Percentiles rank a stretch among this genome's conserved stretches.
These are phyloP conservation scores for Laticauda laticaudata DNA, from an alignment of 2,113 vertebrate genomes.

Conservation along the genomic window DNA sequence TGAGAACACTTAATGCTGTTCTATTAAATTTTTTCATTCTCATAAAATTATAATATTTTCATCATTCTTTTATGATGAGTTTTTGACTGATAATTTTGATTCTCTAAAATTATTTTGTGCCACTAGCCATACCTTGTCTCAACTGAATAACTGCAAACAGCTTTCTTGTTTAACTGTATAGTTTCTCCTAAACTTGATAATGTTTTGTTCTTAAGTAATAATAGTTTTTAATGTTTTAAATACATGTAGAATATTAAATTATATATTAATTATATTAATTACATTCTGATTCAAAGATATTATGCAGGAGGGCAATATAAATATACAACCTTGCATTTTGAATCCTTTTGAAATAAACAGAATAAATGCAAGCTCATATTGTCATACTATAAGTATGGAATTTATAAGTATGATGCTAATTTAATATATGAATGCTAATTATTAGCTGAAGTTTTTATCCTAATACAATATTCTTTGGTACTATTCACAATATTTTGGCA, in stretches of 20 bases:
- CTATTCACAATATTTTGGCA: background rate
- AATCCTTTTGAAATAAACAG: background rate
- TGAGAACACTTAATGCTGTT: background rate
- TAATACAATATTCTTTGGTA: background rate
- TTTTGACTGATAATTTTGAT: background rate
- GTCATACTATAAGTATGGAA: background rate
- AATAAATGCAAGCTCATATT: background rate
- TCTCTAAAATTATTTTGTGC: background rate
- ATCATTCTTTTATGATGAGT: constrained; percentile 2
- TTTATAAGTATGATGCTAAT: background rate
- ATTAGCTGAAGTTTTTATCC: background rate
- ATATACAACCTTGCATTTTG: no score
- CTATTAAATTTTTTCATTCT: background rate
- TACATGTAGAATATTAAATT: background rate
- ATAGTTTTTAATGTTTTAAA: background rate
- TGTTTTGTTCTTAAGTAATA: constrained; percentile 8
- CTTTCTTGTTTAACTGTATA: background rate
- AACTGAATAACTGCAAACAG: background rate
- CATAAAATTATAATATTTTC: background rate
- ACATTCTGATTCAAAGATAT: no score
- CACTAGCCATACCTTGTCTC: background rate
- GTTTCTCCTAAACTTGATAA: background rate
- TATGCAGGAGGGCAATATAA: no score
- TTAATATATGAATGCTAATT: background rate
- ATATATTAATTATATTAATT: background rate